Conservation (phyloP, 2,113 vertebrate genomes). For the Phyllostomus hastatus region DNA sequence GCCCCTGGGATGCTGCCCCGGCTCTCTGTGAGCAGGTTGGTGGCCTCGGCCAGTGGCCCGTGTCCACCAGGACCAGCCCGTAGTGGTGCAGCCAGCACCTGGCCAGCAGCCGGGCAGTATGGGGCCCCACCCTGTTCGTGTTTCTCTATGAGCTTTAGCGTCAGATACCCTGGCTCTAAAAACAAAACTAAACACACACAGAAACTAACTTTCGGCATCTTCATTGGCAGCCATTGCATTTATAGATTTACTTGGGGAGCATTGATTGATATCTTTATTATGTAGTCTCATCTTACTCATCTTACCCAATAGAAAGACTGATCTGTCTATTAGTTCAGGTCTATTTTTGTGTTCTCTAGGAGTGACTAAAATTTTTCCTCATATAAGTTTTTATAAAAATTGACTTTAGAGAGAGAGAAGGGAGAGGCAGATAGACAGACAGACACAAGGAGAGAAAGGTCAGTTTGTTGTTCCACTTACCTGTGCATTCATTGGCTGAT, state of each 20-base stretch:
- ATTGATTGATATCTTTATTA: neutral
- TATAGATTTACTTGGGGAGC: neutral
- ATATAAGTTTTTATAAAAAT: no score
- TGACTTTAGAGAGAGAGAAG: no score
- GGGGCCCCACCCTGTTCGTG: slow-evolving; percentile 4
- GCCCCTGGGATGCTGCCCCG: slow-evolving; percentile 89
- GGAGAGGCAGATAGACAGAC: no score
- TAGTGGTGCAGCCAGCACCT: slow-evolving; percentile 96
- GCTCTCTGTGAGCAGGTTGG: slow-evolving; percentile 97
- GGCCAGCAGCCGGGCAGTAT: slow-evolving; percentile 87
- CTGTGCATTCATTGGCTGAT: no score
- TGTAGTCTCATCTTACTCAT: neutral
- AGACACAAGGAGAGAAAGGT: no score
- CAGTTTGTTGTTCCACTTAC: no score
- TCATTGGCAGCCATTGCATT: neutral
- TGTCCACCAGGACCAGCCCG: slow-evolving; percentile 96
- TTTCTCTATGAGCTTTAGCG: neutral
- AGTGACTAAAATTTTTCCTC: no score
- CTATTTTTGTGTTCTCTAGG: neutral
- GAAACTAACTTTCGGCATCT: no score
- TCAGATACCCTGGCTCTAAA: neutral
- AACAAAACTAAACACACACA: no score
- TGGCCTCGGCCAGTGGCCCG: slow-evolving; percentile 90
- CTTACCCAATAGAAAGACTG: neutral
- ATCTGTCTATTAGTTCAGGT: neutral